phyloP scores from a whole-genome alignment of 2,888 invertebrate genomes.

The Protula sp. region DNA sequence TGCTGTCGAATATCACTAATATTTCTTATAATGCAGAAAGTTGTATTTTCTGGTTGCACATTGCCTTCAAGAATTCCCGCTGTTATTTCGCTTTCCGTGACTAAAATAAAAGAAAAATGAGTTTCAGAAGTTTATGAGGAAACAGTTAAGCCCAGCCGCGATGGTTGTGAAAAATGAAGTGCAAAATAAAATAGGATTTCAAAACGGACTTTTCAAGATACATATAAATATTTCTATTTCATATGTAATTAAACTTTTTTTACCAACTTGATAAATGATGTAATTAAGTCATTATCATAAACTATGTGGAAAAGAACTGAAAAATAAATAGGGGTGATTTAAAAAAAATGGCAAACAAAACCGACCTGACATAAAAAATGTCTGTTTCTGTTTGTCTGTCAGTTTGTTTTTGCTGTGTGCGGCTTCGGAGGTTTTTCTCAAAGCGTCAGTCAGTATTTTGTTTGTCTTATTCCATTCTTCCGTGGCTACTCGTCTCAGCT shows the following conservation, averaged over 20 bases:
- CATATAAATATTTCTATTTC: not conserved
- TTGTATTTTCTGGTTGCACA: constrained; percentile 4
- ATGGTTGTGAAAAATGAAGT: no score
- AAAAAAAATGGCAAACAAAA: no score
- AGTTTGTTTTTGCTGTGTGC: not conserved
- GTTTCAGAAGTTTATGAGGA: not conserved
- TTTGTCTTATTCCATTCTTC: not conserved
- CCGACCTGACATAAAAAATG: not conserved
- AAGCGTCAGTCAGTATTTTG: not conserved
- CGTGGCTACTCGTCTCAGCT: not conserved
- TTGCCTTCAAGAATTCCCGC: constrained; percentile 14
- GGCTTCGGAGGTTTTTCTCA: not conserved
- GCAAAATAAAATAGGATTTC: no score
- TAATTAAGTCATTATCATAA: no score
- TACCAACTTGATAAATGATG: no score
- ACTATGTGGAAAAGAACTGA: no score
- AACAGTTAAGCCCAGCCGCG: no score
- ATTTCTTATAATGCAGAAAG: constrained; percentile 20
- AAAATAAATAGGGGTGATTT: no score
- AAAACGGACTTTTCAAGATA: not conserved
- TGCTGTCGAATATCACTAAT: constrained; percentile 13
- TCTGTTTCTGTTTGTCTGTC: not conserved
- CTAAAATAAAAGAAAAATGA: constrained; percentile 13
- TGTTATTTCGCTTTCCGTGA: constrained; percentile 25
- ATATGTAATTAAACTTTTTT: no score